Evolutionary conservation across 2,797 vertebrate species (phyloP), one percentile per base, ranked within the genome.

Genomic region (Mormyrops boulengeri): DNA sequence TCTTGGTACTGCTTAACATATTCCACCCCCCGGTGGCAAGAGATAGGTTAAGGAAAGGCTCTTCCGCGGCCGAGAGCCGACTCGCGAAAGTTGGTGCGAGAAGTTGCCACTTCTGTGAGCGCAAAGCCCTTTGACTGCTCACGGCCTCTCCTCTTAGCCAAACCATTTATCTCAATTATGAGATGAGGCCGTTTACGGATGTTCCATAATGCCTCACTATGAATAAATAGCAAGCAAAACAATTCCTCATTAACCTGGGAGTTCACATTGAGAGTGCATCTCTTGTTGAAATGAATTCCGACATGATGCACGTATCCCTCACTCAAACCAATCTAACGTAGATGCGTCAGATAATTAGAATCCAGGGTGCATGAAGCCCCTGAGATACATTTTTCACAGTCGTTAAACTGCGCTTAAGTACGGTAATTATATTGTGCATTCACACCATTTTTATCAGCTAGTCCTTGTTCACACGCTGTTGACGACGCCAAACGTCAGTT

Each of bases 401-500:
- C 17, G 17, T 17, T 53, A 26, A 38, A 53, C 85, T 60, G 14
- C 38, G 19, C 88, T 90, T 87, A 90, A 92, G 73, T 77, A 41
- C 17, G 73, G 73, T 44, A 77, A 77, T 77, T 77, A 77, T 91
- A 92, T 55, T 89, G 85, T 88, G 77, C 85, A 90, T 92, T 88
- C 62, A 91, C 92, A 92, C 92, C 91, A 87, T 69, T 88, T 66
- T 89, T 90, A 88, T 92, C 92, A 92, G 93, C 91, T 90, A 88
- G 87, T 80, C 52, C 90, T 90, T 57, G 30, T 14, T 55, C 52
- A n/a, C 52, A 8, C 26, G 52, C 85, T 8, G 49, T 41, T 30
- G 85, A 66, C 11, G 26, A 11, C 30, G 3, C 47, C 14, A 88
- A 73, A 34, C 1, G 22, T 77, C 69, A 77, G 38, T 11, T 41